These are phyloP conservation scores for Loris lydekkerianus DNA, from an alignment of 2,797 vertebrate genomes.

Conservation along the genomic window DNA sequence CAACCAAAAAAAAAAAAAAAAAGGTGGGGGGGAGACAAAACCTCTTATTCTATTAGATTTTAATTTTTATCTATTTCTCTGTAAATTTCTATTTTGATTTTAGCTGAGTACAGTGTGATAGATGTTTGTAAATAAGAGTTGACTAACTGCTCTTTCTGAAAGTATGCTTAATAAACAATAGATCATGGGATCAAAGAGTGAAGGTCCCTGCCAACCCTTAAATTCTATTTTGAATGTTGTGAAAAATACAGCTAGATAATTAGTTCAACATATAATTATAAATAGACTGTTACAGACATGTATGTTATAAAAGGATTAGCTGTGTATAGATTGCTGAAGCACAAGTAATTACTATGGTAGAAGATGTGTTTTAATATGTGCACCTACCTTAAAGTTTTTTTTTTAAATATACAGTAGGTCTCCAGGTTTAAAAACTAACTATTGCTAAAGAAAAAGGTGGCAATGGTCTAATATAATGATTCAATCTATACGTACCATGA, in stretches of 20 bases:
- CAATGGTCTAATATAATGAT: constrained; percentile 9
- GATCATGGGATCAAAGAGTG: constrained; percentile 1
- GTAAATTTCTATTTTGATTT: constrained; percentile 85
- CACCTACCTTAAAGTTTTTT: constrained; percentile 33
- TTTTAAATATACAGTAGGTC: neutral
- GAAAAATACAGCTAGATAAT: constrained; percentile 72
- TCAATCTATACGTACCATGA: constrained; percentile 93
- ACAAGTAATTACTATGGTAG: constrained; percentile 36
- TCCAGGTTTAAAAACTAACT: neutral
- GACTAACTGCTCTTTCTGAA: constrained; percentile 77
- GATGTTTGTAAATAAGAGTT: constrained; percentile 74
- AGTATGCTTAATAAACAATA: constrained; percentile 69
- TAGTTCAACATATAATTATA: neutral
- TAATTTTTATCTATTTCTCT: constrained; percentile 87
- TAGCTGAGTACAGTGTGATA: constrained; percentile 84
- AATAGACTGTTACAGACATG: neutral
- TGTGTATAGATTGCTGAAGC: neutral
- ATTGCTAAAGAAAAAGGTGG: constrained; percentile 51
- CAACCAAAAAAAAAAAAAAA: constrained; percentile 14
- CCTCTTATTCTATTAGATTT: constrained; percentile 78
- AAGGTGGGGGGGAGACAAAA: neutral
- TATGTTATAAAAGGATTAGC: neutral
- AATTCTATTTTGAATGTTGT: constrained; percentile 44
- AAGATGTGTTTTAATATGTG: constrained; percentile 21
- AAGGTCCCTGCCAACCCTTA: neutral